Conservation (phyloP, 2,113 vertebrate genomes). For the Setophaga kirtlandii region DNA sequence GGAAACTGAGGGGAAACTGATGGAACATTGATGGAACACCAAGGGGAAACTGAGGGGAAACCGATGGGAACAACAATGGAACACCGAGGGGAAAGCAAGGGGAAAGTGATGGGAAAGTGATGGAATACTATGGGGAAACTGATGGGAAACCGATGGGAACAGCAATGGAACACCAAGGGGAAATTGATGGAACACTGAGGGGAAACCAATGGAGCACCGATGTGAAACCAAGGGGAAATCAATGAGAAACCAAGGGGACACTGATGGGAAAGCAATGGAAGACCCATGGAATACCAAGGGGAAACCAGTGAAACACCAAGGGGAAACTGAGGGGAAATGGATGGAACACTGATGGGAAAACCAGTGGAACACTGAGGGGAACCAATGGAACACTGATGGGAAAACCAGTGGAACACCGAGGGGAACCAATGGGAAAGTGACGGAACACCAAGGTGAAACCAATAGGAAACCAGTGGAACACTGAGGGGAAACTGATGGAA, state of each 20-base stretch:
- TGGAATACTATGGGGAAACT: neutral
- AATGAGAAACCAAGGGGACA: fast-evolving
- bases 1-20: fast-evolving
- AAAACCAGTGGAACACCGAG: fast-evolving
- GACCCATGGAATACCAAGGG: fast-evolving
- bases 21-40: fast-evolving
- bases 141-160: neutral
- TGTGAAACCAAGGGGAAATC: too few species aligned
- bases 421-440: fast-evolving
- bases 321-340: neutral
- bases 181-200: neutral
- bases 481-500: fast-evolving
- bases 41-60: fast-evolving
- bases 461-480: neutral
- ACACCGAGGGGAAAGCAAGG: fast-evolving
- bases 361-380: neutral
- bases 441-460: too few species aligned
- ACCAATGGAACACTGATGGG: fast-evolving
- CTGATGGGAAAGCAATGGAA: fast-evolving
- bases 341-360: fast-evolving
- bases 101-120: too few species aligned
- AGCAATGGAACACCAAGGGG: fast-evolving
- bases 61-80: neutral
- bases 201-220: neutral
- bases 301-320: fast-evolving